These are phyloP conservation scores for Drymodes brunneopygia DNA, from an alignment of 2,113 vertebrate genomes.

Conservation along the genomic window DNA sequence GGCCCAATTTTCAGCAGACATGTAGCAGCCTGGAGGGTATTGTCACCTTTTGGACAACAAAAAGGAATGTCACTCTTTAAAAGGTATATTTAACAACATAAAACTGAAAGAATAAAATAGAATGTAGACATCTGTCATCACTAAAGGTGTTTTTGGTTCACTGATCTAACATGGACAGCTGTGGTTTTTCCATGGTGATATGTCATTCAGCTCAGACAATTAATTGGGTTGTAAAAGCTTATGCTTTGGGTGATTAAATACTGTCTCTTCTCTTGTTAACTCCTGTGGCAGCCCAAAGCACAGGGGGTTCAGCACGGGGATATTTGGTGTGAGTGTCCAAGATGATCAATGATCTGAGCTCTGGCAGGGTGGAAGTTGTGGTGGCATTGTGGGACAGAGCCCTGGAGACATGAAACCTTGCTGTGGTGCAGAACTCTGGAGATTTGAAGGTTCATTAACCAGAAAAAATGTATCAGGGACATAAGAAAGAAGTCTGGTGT, in stretches of 20 bases:
- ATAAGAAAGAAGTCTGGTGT: not conserved
- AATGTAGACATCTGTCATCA: not conserved
- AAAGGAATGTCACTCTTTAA: not conserved
- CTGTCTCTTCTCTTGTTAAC: not conserved
- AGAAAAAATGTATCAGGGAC: not conserved
- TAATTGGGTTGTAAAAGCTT: not conserved
- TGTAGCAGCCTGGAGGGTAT: not conserved
- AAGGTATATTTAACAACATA: not conserved
- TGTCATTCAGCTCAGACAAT: not conserved
- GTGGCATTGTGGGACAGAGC: not conserved
- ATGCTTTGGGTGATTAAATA: not conserved
- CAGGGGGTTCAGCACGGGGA: not conserved
- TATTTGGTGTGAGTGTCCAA: not conserved
- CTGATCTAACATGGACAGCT: accelerated
- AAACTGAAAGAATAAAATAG: not conserved
- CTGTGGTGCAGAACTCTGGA: not conserved
- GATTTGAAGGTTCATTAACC: not conserved
- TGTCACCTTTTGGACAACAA: not conserved
- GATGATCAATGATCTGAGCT: not conserved
- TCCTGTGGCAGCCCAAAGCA: accelerated
- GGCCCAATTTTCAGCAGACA: not conserved
- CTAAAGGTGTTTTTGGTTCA: not conserved
- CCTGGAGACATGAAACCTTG: not conserved
- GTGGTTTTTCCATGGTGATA: not conserved
- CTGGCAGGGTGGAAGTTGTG: not conserved